Base-by-base conservation (phyloP, 2,113 vertebrate species). In the Pao palembangensis region DNA sequence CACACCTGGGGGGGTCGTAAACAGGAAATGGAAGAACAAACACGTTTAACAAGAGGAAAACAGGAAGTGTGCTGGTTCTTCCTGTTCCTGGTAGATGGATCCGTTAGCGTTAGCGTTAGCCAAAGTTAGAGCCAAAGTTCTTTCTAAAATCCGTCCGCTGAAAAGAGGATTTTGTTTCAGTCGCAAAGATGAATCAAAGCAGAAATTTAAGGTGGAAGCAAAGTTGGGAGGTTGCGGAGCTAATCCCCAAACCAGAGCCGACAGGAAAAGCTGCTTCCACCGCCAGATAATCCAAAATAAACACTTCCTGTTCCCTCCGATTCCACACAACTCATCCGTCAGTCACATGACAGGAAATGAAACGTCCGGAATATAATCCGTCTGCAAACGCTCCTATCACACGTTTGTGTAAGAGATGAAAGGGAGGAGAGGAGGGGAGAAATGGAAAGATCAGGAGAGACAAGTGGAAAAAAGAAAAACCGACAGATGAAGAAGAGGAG, bases 281-380 rank as follows among this genome's bases (percentile, higher is more conserved):
- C 1, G 1, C 8, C 4, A 61, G 73, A 74, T 76, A 72, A 79
- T 78, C 75, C 73, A 75, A 56, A 72, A 67, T 58, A 73, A 79
- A 82, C 76, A 77, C 2, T 38, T 38, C 34, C 79, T 56, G 75
- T 73, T 78, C 72, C 59, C 51, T 64, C 63, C 15, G 64, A 67
- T 64, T 61, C 58, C 65, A 55, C 17, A 31, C 58, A 58, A 64
- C 31, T 47, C 49, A 14, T 62, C 78, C 55, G 75, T 66, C 82
- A 51, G 62, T 79, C 71, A 73, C 51, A 52, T 78, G 82, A 73
- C 71, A 44, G 48, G 56, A 52, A 51, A 55, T 51, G 67, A 14
- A 78, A 71, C 66, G 62, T 60, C 64, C 43, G 34, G 53, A 38
- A 73, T 68, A 59, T 76, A 82, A 84, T 77, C 79, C 76, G 50